These are phyloP conservation scores for Sarcoramphus papa DNA, from an alignment of 2,797 vertebrate species.

Conservation along the genomic window DNA sequence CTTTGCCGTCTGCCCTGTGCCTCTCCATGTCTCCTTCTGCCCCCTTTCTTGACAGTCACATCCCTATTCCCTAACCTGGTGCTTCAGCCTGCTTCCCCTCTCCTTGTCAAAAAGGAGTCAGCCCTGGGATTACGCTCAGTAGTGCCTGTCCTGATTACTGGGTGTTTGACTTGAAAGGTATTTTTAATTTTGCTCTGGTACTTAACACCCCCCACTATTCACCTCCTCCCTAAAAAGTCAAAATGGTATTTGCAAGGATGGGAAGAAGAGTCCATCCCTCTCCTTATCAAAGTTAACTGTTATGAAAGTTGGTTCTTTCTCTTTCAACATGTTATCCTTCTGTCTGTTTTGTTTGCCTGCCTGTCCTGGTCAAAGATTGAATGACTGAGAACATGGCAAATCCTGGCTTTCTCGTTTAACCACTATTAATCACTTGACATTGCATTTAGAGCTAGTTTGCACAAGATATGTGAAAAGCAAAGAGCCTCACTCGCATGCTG, in stretches of 20 bases:
- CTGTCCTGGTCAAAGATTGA: neutral
- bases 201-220: neutral
- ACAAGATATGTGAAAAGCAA: constrained; percentile 29
- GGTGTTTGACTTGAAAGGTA: neutral
- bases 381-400: constrained; percentile 8
- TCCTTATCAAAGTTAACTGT: neutral
- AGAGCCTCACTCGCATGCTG: neutral
- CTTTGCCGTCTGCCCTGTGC: neutral
- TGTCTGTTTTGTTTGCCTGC: neutral
- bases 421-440: constrained; percentile 25
- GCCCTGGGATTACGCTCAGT: neutral
- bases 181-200: neutral
- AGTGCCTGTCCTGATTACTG: neutral
- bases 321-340: neutral
- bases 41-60: neutral
- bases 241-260: neutral
- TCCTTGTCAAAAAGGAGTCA: neutral
- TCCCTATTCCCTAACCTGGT: neutral
- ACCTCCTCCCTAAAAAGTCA: no score
- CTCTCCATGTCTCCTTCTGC: neutral
- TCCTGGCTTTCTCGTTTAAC: constrained; percentile 34
- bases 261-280: neutral
- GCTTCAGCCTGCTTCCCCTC: neutral
- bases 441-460: constrained; percentile 43
- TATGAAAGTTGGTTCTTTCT: neutral